Conservation (phyloP, 2,888 invertebrate genomes). For the Tenthredo livida region DNA sequence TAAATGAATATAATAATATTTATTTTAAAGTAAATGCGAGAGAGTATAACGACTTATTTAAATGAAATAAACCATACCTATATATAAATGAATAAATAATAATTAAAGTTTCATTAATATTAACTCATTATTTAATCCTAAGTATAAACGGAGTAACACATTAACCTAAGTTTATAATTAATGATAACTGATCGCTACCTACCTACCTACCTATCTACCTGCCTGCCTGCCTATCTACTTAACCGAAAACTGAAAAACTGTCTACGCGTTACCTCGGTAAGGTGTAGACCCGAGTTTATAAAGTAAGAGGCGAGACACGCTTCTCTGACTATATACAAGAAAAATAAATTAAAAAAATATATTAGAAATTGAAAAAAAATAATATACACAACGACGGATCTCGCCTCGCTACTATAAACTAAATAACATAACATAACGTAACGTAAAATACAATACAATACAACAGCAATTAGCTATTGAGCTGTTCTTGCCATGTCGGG, state of each 20-base stretch:
- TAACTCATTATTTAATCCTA: too few relatives aligned
- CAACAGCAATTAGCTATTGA: background rate
- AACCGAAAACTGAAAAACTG: background rate
- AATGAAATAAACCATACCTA: too few relatives aligned
- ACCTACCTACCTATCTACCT: background rate
- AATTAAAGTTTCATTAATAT: too few relatives aligned
- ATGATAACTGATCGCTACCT: background rate
- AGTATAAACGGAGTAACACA: background rate
- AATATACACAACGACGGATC: background rate
- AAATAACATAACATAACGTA: background rate
- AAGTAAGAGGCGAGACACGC: background rate
- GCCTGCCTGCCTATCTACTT: background rate
- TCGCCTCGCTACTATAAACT: background rate
- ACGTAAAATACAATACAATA: too few relatives aligned
- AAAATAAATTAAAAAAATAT: too few relatives aligned
- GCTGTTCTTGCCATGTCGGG: slow-evolving; percentile 74
- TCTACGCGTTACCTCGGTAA: background rate
- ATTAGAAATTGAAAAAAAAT: too few relatives aligned
- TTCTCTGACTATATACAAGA: background rate
- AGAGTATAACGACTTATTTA: too few relatives aligned
- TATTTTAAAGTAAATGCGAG: too few relatives aligned
- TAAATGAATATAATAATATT: background rate
- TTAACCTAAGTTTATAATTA: background rate
- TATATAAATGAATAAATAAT: too few relatives aligned
- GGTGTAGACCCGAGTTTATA: background rate